phyloP scores from a whole-genome alignment of 2,888 invertebrate species.

The Timema cristinae region DNA sequence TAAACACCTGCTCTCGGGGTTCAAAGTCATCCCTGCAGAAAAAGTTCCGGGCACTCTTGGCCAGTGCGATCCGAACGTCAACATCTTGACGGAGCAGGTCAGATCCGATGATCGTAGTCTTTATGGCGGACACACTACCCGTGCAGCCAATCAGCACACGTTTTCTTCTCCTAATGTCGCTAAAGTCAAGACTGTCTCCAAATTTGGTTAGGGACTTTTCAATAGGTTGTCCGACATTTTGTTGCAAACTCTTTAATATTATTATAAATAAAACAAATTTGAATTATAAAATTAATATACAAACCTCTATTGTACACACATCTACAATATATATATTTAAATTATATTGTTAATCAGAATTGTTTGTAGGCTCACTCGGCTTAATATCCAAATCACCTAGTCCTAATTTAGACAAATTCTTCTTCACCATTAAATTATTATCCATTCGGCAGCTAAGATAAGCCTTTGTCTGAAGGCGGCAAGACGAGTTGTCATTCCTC shows the following conservation, averaged over 20 bases:
- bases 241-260: no score
- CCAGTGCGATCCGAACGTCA: constrained; percentile 75
- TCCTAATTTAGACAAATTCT: constrained; percentile 86
- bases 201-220: no score
- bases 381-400: constrained; percentile 41
- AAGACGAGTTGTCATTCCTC: constrained; percentile 66
- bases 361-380: not conserved
- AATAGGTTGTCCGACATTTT: no score
- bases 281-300: no score
- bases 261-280: no score
- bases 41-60: constrained; percentile 82
- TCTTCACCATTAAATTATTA: constrained; percentile 88
- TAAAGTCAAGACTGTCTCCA: not conserved
- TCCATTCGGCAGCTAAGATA: constrained; percentile 95
- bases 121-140: constrained; percentile 95
- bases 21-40: constrained; percentile 56
- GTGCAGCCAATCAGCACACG: constrained; percentile 84
- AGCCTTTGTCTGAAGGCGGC: constrained; percentile 74
- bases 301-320: no score
- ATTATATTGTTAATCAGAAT: no score
- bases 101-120: constrained; percentile 69
- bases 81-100: constrained; percentile 34
- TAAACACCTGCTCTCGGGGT: constrained; percentile 51
- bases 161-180: constrained; percentile 35
- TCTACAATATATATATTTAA: no score